Evolutionary conservation across 2,888 invertebrate species (phyloP).

Genomic region (Lepeophtheirus nordmannii): DNA sequence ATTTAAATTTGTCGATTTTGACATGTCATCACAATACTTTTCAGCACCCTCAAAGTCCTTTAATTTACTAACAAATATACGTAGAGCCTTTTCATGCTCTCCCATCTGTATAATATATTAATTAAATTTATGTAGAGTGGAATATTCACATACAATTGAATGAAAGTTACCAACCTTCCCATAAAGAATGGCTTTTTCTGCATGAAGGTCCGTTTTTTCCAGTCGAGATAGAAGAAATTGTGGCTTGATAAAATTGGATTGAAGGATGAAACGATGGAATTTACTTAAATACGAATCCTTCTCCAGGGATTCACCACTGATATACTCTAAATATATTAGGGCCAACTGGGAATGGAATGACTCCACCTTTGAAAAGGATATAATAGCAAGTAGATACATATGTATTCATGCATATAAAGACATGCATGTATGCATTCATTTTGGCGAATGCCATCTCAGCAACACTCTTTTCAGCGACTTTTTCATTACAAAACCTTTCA

Average conservation of each 20-base stretch:
- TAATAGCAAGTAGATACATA: too few species aligned
- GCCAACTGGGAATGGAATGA: conserved; percentile 40
- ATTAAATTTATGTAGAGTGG: conserved; percentile 14
- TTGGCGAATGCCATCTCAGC: too few species aligned
- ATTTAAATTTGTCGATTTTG: conserved; percentile 31
- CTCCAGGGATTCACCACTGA: conserved; percentile 29
- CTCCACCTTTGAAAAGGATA: conserved; percentile 34
- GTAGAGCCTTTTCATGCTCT: conserved; percentile 40
- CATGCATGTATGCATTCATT: too few species aligned
- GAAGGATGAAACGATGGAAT: conserved; percentile 35
- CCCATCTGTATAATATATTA: conserved; percentile 34
- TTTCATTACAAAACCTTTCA: too few species aligned
- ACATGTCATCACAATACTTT: conserved; percentile 35
- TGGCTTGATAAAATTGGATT: conserved; percentile 36
- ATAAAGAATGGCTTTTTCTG: conserved; percentile 40
- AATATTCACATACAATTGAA: neutral
- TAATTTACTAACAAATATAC: conserved; percentile 38
- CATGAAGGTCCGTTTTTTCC: conserved; percentile 35
- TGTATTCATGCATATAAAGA: too few species aligned
- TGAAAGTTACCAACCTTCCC: conserved; percentile 35
- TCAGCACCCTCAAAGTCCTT: conserved; percentile 39
- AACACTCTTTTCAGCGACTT: neutral
- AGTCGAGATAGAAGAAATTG: conserved; percentile 38
- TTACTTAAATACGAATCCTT: conserved; percentile 31
- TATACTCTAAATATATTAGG: conserved; percentile 37